Conservation (phyloP, 2,888 invertebrate genomes). For the Thymelicus lineola region DNA sequence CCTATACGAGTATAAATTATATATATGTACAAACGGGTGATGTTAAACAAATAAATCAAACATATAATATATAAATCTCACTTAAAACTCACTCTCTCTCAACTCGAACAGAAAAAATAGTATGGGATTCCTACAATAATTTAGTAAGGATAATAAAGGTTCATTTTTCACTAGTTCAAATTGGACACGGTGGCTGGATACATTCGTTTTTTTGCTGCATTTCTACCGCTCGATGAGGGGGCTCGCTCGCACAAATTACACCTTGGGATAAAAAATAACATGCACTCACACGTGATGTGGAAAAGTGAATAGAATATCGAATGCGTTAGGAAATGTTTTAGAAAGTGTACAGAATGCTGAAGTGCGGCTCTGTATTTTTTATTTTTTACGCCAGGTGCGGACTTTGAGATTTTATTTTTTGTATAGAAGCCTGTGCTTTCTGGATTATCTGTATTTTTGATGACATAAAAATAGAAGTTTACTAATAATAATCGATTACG, state of each 20-base stretch:
- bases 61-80: background rate
- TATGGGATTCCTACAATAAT: slow-evolving; percentile 61
- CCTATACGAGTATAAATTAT: too few species aligned
- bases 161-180: slow-evolving; percentile 78
- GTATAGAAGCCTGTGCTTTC: too few species aligned
- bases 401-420: too few species aligned
- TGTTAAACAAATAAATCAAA: too few species aligned
- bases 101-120: slow-evolving; percentile 18
- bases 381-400: background rate
- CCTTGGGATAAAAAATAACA: slow-evolving; percentile 47
- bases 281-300: slow-evolving; percentile 29
- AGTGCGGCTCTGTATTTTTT: background rate
- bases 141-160: slow-evolving; percentile 72
- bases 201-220: slow-evolving; percentile 66
- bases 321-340: slow-evolving; percentile 27
- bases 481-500: too few species aligned
- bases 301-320: slow-evolving; percentile 33
- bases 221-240: slow-evolving; percentile 53
- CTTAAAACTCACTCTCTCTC: background rate
- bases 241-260: slow-evolving; percentile 66
- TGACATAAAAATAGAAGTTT: too few species aligned
- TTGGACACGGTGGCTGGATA: slow-evolving; percentile 69
- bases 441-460: too few species aligned
- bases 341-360: slow-evolving; percentile 1
- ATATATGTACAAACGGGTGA: too few species aligned